Conservation (phyloP, 2,113 vertebrate species). For the Plecotus auritus region DNA sequence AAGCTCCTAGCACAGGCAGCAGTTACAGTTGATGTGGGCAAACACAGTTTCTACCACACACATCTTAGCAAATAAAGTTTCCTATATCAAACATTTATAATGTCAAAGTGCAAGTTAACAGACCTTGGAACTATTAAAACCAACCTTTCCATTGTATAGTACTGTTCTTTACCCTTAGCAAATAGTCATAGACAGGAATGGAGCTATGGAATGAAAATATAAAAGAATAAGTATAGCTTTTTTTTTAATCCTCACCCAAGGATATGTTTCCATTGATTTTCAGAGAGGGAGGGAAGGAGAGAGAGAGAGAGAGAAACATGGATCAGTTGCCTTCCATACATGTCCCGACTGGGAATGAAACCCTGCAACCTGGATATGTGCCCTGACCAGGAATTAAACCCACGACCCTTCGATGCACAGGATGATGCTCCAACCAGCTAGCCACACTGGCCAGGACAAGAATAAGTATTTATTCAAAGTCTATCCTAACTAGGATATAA, state of each 20-base stretch:
- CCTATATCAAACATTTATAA: not conserved
- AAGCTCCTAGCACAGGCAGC: not conserved
- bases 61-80: conserved; percentile 26
- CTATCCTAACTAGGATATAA: not conserved
- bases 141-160: not conserved
- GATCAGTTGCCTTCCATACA: not conserved
- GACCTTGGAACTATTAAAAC: conserved; percentile 25
- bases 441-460: not conserved
- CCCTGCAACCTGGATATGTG: not conserved
- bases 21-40: not conserved
- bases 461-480: conserved; percentile 6
- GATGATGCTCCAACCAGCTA: not conserved
- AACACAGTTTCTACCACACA: not conserved
- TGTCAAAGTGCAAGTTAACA: conserved; percentile 29
- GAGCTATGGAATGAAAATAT: not conserved
- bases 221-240: not conserved
- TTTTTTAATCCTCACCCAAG: not conserved
- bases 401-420: not conserved
- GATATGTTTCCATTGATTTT: not conserved
- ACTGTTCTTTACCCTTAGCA: conserved; percentile 11
- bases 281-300: not conserved
- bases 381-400: not conserved
- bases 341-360: not conserved
- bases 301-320: not conserved
- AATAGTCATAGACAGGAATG: not conserved